A percentile compares a stretch with the other conserved stretches of the same genome.
These are phyloP conservation scores for Probosciger aterrimus DNA, from an alignment of 2,113 vertebrate genomes.

Conservation along the genomic window DNA sequence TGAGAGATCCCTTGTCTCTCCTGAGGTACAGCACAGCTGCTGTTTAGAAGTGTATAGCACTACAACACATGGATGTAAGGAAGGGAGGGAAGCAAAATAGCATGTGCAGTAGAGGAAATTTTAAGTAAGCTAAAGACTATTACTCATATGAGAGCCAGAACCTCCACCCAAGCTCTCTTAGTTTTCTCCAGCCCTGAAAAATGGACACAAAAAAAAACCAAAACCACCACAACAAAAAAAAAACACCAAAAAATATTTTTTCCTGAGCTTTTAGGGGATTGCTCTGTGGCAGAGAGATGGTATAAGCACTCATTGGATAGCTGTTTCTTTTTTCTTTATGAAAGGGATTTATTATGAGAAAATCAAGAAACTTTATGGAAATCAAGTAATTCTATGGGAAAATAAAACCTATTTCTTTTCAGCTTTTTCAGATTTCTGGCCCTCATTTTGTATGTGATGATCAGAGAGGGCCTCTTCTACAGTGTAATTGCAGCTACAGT, in stretches of 20 bases:
- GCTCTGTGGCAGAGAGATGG: neutral
- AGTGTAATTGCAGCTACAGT: neutral
- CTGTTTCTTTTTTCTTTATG: neutral
- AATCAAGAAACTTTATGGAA: neutral
- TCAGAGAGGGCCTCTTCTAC: neutral
- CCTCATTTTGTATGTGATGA: neutral
- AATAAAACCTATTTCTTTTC: neutral
- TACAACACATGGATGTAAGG: neutral
- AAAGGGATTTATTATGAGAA: neutral
- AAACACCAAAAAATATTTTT: neutral
- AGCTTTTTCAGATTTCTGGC: neutral
- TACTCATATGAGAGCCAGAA: conserved; percentile 28
- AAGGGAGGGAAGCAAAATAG: conserved; percentile 33
- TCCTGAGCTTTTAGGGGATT: neutral
- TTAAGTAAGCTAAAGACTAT: conserved; percentile 41
- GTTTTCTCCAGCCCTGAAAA: neutral
- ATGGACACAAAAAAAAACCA: neutral
- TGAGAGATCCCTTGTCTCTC: neutral
- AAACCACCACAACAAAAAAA: neutral
- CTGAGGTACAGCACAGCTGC: neutral
- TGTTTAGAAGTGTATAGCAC: neutral
- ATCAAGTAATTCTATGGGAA: neutral
- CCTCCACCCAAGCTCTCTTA: conserved; percentile 12
- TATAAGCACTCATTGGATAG: neutral
- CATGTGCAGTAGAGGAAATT: conserved; percentile 26